Evolutionary conservation across 2,113 vertebrate species (phyloP).

Genomic region (Gyps fulvus): DNA sequence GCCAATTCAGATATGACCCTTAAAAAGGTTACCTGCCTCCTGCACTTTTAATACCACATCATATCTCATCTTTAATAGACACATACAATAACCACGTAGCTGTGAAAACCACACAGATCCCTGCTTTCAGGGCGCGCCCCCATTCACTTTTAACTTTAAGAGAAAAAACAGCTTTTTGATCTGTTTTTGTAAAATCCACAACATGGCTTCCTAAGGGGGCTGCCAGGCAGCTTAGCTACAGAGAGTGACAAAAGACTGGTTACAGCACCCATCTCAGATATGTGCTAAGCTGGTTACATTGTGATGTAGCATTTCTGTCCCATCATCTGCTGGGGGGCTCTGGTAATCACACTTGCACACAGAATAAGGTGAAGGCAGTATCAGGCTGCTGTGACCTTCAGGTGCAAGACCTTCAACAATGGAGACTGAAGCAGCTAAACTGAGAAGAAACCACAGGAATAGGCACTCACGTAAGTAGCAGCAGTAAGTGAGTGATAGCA

Average conservation of each 20-base stretch:
- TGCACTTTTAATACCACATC: background rate
- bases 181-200: background rate
- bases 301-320: background rate
- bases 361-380: background rate
- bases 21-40: background rate
- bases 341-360: background rate
- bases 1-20: background rate
- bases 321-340: background rate
- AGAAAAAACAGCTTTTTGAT: background rate
- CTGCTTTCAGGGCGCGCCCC: background rate
- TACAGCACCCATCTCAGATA: background rate
- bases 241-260: background rate
- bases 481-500: background rate
- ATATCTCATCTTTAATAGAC: background rate
- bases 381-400: background rate
- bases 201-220: background rate
- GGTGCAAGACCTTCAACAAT: background rate
- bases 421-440: background rate
- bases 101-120: background rate
- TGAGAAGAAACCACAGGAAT: background rate
- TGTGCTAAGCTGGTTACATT: background rate
- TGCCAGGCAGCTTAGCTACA: background rate
- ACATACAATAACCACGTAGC: background rate
- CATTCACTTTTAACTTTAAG: background rate
- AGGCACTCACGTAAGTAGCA: background rate